phyloP scores from a whole-genome alignment of 1,140 invertebrate genomes.

The Drosophila kanapiae region DNA sequence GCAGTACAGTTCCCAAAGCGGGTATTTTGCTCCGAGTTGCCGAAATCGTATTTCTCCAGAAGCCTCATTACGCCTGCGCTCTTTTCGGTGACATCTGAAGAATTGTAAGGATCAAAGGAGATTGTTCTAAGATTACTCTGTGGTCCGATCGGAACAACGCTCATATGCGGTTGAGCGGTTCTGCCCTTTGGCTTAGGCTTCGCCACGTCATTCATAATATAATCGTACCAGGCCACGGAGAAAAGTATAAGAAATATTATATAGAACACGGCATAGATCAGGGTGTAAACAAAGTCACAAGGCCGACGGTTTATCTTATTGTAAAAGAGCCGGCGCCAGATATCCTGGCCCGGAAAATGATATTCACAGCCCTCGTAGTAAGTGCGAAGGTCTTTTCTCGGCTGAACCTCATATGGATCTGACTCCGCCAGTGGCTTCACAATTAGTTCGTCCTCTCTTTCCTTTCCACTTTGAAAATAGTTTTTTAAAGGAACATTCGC shows the following conservation, averaged over 20 bases:
- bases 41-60: slow-evolving; percentile 34
- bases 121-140: background rate
- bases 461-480: background rate
- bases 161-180: slow-evolving; percentile 36
- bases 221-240: slow-evolving; percentile 17
- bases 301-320: slow-evolving; percentile 1
- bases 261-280: slow-evolving; percentile 7
- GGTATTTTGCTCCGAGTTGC: background rate
- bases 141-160: slow-evolving; percentile 21
- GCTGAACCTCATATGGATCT: background rate
- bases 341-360: slow-evolving; percentile 40
- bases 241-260: slow-evolving; percentile 16
- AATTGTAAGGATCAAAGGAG: slow-evolving; percentile 28
- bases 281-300: slow-evolving; percentile 13
- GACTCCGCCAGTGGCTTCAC: background rate
- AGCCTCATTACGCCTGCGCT: background rate
- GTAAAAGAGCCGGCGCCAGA: slow-evolving; percentile 23
- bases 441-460: background rate
- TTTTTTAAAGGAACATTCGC: background rate
- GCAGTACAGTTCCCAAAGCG: slow-evolving; percentile 51
- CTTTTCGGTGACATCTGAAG: slow-evolving; percentile 7
- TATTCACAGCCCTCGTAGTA: slow-evolving; percentile 42
- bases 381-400: background rate
- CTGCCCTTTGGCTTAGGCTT: background rate
- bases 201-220: slow-evolving; percentile 3